Percentiles rank a stretch among this genome's conserved stretches.
Evolutionary conservation across 2,113 vertebrate genomes (phyloP).

Genomic region (Etheostoma cragini): DNA sequence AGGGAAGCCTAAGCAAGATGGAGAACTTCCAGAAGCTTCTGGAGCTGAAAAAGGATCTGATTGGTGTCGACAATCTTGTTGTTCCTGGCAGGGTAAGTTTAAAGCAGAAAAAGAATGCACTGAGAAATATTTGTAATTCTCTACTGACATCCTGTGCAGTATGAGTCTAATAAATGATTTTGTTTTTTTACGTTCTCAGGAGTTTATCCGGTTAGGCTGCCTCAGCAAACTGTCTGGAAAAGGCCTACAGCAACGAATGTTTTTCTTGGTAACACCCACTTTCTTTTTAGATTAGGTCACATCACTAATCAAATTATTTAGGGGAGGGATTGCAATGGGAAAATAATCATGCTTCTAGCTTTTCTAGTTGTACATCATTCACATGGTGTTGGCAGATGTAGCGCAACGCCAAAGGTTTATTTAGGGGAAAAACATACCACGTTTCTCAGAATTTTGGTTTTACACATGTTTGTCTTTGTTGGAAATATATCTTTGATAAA

Average conservation of each 20-base stretch:
- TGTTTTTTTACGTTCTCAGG: conserved; percentile 80
- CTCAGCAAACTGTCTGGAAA: conserved; percentile 98
- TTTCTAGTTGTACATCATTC: conserved; percentile 20
- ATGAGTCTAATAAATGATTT: conserved; percentile 4
- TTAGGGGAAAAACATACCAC: not conserved
- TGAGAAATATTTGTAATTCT: not conserved
- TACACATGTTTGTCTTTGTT: not conserved
- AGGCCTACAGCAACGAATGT: conserved; percentile 98
- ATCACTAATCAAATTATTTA: conserved; percentile 45
- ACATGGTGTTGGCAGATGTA: conserved; percentile 41
- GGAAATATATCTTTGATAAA: not conserved
- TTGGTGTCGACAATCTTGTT: conserved; percentile 93
- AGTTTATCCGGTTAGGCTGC: conserved; percentile 97
- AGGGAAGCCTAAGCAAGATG: conserved; percentile 93
- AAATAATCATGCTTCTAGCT: conserved; percentile 33
- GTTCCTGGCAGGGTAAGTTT: conserved; percentile 90
- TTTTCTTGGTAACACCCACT: conserved; percentile 91
- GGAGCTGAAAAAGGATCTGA: conserved; percentile 96
- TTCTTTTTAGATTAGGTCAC: conserved; percentile 24
- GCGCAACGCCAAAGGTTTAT: conserved; percentile 5
- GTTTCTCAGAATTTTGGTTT: conserved; percentile 23
- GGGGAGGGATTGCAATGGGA: conserved; percentile 44
- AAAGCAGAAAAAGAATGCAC: not conserved
- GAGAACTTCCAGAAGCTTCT: conserved; percentile 98
- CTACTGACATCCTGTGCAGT: not conserved